phyloP scores from a whole-genome alignment of 2,113 vertebrate species.

The Semnornis frantzii region DNA sequence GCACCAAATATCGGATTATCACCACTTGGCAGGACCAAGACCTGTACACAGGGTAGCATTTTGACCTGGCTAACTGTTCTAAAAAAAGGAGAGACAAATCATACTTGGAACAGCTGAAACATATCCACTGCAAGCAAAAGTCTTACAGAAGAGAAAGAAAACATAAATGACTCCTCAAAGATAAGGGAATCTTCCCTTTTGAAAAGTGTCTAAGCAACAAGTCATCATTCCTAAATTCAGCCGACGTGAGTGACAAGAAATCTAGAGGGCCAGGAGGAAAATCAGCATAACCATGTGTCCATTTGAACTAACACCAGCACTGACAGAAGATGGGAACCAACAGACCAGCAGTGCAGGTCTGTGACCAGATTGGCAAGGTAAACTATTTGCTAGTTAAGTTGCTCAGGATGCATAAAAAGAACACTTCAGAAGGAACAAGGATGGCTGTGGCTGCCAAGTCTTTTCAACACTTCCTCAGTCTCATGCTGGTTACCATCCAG shows the following conservation, averaged over 20 bases:
- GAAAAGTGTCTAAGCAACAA: not conserved
- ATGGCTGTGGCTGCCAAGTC: not conserved
- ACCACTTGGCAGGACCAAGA: not conserved
- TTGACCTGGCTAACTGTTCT: not conserved
- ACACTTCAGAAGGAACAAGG: not conserved
- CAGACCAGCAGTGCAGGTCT: not conserved
- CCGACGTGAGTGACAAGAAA: not conserved
- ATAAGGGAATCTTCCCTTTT: not conserved
- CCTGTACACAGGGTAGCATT: not conserved
- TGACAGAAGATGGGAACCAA: not conserved
- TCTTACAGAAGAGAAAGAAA: not conserved
- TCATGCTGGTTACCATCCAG: not conserved
- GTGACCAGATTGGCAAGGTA: no score
- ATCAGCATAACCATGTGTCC: not conserved
- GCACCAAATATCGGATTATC: not conserved
- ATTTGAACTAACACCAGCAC: not conserved
- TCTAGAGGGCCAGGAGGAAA: not conserved
- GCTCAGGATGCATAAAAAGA: not conserved
- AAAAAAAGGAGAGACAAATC: not conserved
- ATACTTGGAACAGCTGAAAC: not conserved
- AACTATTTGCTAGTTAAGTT: not conserved
- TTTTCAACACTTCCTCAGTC: not conserved
- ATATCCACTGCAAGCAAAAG: not conserved
- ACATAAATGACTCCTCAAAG: not conserved
- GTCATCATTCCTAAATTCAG: not conserved